A percentile compares a stretch with the other conserved stretches of the same genome.
These are phyloP conservation scores for Diorhabda elongata DNA, from an alignment of 1,140 invertebrate genomes.

Conservation along the genomic window DNA sequence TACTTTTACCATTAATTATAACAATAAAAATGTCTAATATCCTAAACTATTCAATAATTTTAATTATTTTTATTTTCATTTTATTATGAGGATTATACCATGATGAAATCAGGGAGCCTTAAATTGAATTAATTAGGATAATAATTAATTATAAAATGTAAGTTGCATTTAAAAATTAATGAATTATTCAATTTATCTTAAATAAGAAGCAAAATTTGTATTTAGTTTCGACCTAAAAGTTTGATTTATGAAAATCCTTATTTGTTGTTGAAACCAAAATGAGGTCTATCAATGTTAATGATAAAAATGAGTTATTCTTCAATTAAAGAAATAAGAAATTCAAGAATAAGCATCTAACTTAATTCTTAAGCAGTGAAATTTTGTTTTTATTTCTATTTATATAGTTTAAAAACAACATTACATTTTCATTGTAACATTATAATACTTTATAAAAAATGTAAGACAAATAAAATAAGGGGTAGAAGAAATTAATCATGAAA, in stretches of 20 bases:
- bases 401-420: conserved; percentile 57
- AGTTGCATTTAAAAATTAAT: conserved; percentile 61
- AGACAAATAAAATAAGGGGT: conserved; percentile 52
- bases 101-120: conserved; percentile 60
- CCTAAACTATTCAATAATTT: conserved; percentile 46
- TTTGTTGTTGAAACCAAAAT: conserved; percentile 44
- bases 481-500: conserved; percentile 50
- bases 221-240: conserved; percentile 58
- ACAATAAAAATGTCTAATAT: conserved; percentile 43
- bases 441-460: conserved; percentile 41
- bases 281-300: too few relatives aligned
- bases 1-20: conserved; percentile 53
- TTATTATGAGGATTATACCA: conserved; percentile 54
- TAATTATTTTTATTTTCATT: conserved; percentile 52
- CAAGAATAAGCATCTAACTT: conserved; percentile 40
- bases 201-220: conserved; percentile 54
- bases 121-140: conserved; percentile 55
- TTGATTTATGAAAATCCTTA: conserved; percentile 47
- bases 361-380: conserved; percentile 34
- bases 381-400: conserved; percentile 47
- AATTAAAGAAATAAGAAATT: conserved; percentile 33
- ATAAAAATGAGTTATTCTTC: conserved; percentile 32
- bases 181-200: conserved; percentile 50
- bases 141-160: conserved; percentile 61
- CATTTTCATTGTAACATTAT: conserved; percentile 58